Conservation (phyloP, 2,888 invertebrate species). For the Myopa testacea region DNA sequence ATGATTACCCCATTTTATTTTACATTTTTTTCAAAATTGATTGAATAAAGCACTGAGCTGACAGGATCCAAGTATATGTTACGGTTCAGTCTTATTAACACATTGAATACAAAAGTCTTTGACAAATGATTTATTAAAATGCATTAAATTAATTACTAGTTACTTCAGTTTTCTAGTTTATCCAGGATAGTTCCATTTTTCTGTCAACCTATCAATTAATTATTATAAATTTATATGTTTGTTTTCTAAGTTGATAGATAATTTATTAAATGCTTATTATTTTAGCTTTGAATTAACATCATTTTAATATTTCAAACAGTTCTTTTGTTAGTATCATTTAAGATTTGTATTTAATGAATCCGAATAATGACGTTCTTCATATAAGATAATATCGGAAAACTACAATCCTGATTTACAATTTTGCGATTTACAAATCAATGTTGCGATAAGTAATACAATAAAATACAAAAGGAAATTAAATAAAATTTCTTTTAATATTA, state of each 20-base stretch:
- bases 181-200: neutral
- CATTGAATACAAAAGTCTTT: neutral
- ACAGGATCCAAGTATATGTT: neutral
- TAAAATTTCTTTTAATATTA: constrained; percentile 54
- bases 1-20: no score
- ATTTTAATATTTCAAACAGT: constrained; percentile 39
- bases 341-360: constrained; percentile 21
- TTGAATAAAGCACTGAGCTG: neutral
- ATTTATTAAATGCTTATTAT: constrained; percentile 43
- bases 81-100: neutral
- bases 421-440: constrained; percentile 26
- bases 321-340: constrained; percentile 30
- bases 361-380: constrained; percentile 8
- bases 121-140: neutral
- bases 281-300: constrained; percentile 35
- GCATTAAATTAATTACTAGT: no score
- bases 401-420: constrained; percentile 21
- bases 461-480: constrained; percentile 32
- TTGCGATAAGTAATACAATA: constrained; percentile 22
- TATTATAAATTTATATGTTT: constrained; percentile 1
- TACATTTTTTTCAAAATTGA: neutral
- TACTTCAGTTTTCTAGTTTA: neutral
- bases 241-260: constrained; percentile 17
- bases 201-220: neutral
- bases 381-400: constrained; percentile 23